phyloP scores from a whole-genome alignment of 2,797 vertebrate genomes.

The Melanotaenia trifasciata region DNA sequence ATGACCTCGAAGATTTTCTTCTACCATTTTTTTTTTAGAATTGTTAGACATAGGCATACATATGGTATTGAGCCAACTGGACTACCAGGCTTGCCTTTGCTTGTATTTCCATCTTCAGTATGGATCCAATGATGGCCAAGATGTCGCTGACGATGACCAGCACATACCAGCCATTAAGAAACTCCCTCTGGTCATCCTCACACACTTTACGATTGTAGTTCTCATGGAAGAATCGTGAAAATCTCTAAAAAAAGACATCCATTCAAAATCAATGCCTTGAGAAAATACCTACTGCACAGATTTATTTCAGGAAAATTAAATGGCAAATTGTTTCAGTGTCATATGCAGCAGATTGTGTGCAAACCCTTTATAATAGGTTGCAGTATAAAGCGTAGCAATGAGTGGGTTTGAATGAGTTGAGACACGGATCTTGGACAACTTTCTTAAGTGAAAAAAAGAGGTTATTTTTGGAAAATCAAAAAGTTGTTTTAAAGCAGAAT shows the following conservation, averaged over 20 bases:
- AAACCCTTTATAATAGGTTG: neutral
- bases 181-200: slow-evolving; percentile 87
- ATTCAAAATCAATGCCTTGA: neutral
- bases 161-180: slow-evolving; percentile 95
- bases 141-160: slow-evolving; percentile 93
- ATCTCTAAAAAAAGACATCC: slow-evolving; percentile 84
- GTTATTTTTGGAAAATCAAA: neutral
- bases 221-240: slow-evolving; percentile 88
- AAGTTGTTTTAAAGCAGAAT: neutral
- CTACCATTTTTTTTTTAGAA: neutral
- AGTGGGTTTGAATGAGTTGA: neutral
- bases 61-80: neutral
- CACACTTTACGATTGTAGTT: slow-evolving; percentile 87
- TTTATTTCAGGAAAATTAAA: neutral
- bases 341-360: neutral
- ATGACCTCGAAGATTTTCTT: neutral
- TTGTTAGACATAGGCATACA: neutral
- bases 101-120: slow-evolving; percentile 99
- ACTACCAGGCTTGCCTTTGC: slow-evolving; percentile 87
- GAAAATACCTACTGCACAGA: neutral
- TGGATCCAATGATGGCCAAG: slow-evolving; percentile 91
- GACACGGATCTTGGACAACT: neutral
- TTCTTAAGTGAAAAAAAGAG: neutral
- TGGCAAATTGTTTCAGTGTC: neutral
- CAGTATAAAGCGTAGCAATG: neutral